These are phyloP conservation scores for Mustela nigripes DNA, from an alignment of 2,113 vertebrate species.

Conservation along the genomic window DNA sequence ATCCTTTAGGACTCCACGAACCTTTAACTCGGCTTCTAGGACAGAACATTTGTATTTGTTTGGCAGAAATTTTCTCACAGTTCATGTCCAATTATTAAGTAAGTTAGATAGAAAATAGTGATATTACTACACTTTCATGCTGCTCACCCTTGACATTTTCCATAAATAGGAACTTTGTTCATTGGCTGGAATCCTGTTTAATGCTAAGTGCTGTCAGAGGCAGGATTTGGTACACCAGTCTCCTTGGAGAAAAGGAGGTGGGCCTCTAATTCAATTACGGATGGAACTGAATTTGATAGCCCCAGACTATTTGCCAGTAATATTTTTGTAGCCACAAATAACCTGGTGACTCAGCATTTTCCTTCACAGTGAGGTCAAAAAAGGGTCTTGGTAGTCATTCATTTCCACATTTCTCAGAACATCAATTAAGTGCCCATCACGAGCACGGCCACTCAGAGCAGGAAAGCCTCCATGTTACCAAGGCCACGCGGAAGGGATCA, in stretches of 20 bases:
- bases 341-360: conserved; percentile 30
- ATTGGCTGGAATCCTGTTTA: conserved; percentile 36
- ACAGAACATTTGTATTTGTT: conserved; percentile 62
- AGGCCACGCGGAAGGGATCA: neutral
- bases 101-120: conserved; percentile 62
- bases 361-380: conserved; percentile 22
- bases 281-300: conserved; percentile 68
- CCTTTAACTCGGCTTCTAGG: conserved; percentile 22
- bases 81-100: conserved; percentile 62
- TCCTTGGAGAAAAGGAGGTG: conserved; percentile 45
- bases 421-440: neutral
- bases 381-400: neutral
- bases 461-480: neutral
- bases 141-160: conserved; percentile 69
- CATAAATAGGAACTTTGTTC: conserved; percentile 60
- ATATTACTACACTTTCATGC: conserved; percentile 53
- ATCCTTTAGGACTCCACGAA: conserved; percentile 8
- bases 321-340: conserved; percentile 63
- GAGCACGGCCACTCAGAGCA: neutral
- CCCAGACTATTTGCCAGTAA: conserved; percentile 52
- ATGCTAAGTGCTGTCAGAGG: conserved; percentile 56
- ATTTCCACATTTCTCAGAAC: neutral
- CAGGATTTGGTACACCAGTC: neutral
- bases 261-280: conserved; percentile 64
- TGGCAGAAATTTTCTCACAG: conserved; percentile 42